Conservation (phyloP, 1,140 invertebrate genomes). For the Capitella teleta region DNA sequence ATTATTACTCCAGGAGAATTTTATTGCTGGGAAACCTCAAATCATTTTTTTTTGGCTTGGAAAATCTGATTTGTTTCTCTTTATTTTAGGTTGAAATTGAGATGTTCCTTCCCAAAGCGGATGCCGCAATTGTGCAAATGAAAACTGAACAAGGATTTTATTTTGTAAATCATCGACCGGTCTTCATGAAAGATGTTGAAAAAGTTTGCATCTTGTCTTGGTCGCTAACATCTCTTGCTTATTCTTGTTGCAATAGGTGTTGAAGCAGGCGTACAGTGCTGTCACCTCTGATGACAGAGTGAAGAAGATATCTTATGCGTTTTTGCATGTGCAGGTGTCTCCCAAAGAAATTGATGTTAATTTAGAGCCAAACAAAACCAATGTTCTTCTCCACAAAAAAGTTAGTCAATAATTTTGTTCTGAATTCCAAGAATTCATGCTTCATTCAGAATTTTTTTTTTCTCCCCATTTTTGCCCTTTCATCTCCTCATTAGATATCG, state of each 20-base stretch:
- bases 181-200: slow-evolving; percentile 48
- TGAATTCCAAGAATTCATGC: background rate
- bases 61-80: slow-evolving; percentile 12
- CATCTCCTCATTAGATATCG: no score
- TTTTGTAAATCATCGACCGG: slow-evolving; percentile 50
- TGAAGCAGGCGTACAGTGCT: slow-evolving; percentile 33
- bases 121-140: slow-evolving; percentile 29
- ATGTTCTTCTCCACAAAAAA: slow-evolving; percentile 48
- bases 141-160: slow-evolving; percentile 33
- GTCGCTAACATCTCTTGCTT: background rate
- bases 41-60: background rate
- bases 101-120: slow-evolving; percentile 43
- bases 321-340: slow-evolving; percentile 42
- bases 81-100: slow-evolving; percentile 36
- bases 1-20: background rate
- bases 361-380: slow-evolving; percentile 55
- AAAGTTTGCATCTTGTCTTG: slow-evolving; percentile 41
- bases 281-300: slow-evolving; percentile 16
- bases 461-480: no score
- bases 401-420: slow-evolving; percentile 16
- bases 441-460: no score
- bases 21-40: background rate
- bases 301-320: slow-evolving; percentile 24
- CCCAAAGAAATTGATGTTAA: slow-evolving; percentile 50
- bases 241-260: slow-evolving; percentile 27